These are phyloP conservation scores for Myathropa florea DNA, from an alignment of 2,888 invertebrate genomes.

Conservation along the genomic window DNA sequence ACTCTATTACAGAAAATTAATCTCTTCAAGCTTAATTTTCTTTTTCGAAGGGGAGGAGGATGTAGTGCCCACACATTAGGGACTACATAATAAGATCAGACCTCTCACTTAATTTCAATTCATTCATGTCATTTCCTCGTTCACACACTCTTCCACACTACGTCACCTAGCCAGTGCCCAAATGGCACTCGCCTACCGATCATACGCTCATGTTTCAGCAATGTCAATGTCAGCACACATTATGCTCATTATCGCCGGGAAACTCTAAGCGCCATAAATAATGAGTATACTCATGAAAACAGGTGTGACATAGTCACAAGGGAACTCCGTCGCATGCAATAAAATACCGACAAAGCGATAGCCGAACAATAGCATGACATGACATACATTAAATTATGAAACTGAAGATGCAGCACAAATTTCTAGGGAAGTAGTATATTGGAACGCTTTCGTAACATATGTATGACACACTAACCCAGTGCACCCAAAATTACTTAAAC, in stretches of 20 bases:
- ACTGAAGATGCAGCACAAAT: background rate
- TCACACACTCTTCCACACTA: background rate
- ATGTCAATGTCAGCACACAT: background rate
- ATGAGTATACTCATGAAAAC: background rate
- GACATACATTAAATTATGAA: background rate
- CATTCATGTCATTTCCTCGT: background rate
- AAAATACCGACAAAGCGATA: background rate
- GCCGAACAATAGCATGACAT: background rate
- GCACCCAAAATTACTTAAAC: background rate
- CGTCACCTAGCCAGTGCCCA: background rate
- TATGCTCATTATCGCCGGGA: too few relatives aligned
- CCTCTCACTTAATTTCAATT: background rate
- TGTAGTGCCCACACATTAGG: background rate
- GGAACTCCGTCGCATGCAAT: background rate
- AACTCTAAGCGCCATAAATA: background rate
- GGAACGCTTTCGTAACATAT: background rate
- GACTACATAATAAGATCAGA: background rate
- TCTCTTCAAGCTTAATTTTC: too few relatives aligned
- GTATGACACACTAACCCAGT: background rate
- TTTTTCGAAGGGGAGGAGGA: too few relatives aligned
- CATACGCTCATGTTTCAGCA: background rate
- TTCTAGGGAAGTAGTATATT: background rate
- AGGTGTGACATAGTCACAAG: background rate
- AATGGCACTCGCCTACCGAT: background rate
- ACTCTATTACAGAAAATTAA: too few relatives aligned